Base-by-base conservation (phyloP, 2,888 invertebrate genomes). In the Megamerina dolium region DNA sequence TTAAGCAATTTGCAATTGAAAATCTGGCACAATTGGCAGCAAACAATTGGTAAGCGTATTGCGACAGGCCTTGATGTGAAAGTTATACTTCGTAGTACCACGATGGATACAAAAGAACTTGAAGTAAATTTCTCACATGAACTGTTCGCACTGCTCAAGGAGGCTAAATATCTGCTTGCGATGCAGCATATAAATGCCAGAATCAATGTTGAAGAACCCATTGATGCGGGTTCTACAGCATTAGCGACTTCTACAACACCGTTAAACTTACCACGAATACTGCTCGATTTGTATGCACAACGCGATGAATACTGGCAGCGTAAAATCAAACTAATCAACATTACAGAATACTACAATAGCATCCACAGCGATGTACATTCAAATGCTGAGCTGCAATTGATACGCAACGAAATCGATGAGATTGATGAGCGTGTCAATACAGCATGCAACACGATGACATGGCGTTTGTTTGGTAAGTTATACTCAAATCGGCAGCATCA, bases 281-380 rank as follows among this genome's bases (percentile, higher is more conserved):
- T 64, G 31, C 48, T 63, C 5, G 46, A 53, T 8, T 55, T 71
- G 2, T 69, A 66, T 41, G 55, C 48, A 21, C 46, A 59, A 31
- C 54, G 62, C 36, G 57, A 67, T 41, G 60, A 56, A 19, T 59
- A 65, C 43, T 70, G 65, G 65, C 56, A 59, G 9, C 62, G 63
- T 9, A 61, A 60, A 31, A 63, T 62, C 49, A 74, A 75, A n/a
- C 61, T 79, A 29, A 75, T 77, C 55, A 76, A 82, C 35, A 80
- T 82, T 31, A 77, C 80, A 5, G 76, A 81, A 41, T 83, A 87
- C 82, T 94, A 93, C 70, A 94, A 94, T 66, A 81, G 81, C 53
- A 81, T 93, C 43, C 77, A 83, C 36, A 77, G 75, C 19, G 20
- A 1, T 19, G 20, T 19, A 5, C 12, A 12, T 35, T 78, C 79